phyloP scores from a whole-genome alignment of 2,888 invertebrate species.

The Agriopis leucophaearia region DNA sequence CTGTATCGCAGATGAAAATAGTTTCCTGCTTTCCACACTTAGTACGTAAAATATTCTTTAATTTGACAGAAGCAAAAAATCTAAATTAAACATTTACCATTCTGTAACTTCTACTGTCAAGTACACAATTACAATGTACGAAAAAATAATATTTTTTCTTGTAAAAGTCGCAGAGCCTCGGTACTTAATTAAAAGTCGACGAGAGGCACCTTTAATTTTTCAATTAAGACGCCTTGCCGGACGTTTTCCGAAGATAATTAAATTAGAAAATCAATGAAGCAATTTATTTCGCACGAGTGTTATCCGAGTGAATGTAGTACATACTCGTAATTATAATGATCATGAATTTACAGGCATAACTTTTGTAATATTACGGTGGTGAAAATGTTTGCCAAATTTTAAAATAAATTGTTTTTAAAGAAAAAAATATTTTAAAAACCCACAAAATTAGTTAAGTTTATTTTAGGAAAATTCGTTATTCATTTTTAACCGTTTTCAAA shows the following conservation, averaged over 20 bases:
- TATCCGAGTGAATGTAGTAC: not conserved
- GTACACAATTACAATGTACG: constrained; percentile 12
- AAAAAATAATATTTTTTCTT: constrained; percentile 25
- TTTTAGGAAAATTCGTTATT: no score
- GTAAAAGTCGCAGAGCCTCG: constrained; percentile 35
- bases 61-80: not conserved
- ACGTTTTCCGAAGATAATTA: constrained; percentile 37
- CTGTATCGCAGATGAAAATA: no score
- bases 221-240: constrained; percentile 38
- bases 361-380: not conserved
- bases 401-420: no score
- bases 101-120: constrained; percentile 10
- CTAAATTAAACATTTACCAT: not conserved
- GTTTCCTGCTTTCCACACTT: no score
- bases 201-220: constrained; percentile 44
- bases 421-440: no score
- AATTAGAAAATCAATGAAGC: constrained; percentile 39
- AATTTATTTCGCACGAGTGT: constrained; percentile 23
- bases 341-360: not conserved
- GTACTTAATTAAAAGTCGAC: constrained; percentile 48
- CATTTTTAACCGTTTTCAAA: no score
- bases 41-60: not conserved
- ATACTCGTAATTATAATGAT: no score
- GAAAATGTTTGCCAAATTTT: no score
- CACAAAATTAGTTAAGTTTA: no score